Conservation (phyloP, 2,113 vertebrate genomes). For the Ameiurus melas region DNA sequence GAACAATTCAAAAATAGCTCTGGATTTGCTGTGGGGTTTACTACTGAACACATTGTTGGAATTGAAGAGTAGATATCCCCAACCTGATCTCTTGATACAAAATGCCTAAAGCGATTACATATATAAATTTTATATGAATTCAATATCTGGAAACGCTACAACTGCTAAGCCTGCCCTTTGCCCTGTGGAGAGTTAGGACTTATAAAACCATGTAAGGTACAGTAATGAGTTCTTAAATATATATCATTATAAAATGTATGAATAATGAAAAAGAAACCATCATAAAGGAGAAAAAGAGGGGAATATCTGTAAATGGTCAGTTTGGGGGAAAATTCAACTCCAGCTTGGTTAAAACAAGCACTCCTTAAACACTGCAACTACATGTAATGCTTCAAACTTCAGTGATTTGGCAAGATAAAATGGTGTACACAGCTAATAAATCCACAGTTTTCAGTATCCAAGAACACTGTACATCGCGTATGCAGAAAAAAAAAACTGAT, state of each 20-base stretch:
- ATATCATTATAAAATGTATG: not conserved
- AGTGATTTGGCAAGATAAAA: not conserved
- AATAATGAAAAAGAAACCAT: not conserved
- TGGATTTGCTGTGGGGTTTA: not conserved
- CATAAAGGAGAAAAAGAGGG: not conserved
- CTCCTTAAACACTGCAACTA: not conserved
- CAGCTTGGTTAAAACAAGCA: not conserved
- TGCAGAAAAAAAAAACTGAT: not conserved
- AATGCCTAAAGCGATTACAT: not conserved
- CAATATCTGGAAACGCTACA: not conserved
- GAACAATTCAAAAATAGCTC: not conserved
- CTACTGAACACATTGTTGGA: not conserved
- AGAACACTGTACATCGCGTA: not conserved
- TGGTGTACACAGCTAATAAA: not conserved
- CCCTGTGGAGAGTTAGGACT: not conserved
- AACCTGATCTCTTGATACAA: not conserved
- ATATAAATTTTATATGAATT: not conserved
- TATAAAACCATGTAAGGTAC: not conserved
- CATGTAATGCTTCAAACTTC: not conserved
- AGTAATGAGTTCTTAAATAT: not conserved
- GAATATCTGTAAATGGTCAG: not conserved
- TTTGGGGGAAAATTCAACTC: not conserved
- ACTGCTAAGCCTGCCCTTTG: not conserved
- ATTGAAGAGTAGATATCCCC: not conserved
- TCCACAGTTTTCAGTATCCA: not conserved